Conservation (phyloP, 2,797 vertebrate genomes). For the Parotocinclus haroldoi region DNA sequence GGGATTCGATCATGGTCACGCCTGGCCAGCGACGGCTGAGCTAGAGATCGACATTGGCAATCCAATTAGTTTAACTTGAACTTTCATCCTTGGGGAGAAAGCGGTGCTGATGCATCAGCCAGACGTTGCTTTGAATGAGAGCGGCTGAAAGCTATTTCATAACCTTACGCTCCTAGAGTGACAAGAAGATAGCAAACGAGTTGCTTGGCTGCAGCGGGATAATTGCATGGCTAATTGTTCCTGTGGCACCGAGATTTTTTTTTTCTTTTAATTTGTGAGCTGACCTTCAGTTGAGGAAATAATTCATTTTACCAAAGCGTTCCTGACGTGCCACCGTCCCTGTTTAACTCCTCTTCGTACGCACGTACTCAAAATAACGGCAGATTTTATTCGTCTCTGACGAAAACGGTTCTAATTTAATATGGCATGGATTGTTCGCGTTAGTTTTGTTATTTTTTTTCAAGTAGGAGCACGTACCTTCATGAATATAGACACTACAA, state of each 20-base stretch:
- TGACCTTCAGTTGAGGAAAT: slow-evolving; percentile 26
- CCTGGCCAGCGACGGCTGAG: slow-evolving; percentile 2
- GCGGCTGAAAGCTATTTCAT: slow-evolving; percentile 37
- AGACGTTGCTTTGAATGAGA: slow-evolving; percentile 35
- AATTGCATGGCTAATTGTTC: slow-evolving; percentile 63
- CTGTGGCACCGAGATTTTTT: slow-evolving; percentile 37
- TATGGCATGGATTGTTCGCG: no score
- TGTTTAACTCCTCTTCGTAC: not conserved
- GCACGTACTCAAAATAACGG: not conserved
- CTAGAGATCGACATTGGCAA: slow-evolving; percentile 34
- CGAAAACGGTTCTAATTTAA: no score
- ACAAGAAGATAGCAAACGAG: slow-evolving; percentile 44
- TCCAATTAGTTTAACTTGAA: slow-evolving; percentile 60
- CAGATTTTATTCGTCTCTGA: no score
- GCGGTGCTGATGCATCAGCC: slow-evolving; percentile 17
- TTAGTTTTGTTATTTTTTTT: not conserved
- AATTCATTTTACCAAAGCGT: slow-evolving; percentile 31
- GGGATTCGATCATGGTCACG: not conserved
- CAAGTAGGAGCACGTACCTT: slow-evolving; percentile 76
- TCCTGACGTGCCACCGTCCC: slow-evolving; percentile 14
- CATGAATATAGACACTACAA: slow-evolving; percentile 99
- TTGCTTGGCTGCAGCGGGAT: slow-evolving; percentile 43
- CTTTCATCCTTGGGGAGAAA: slow-evolving; percentile 35
- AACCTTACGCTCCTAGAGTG: slow-evolving; percentile 34
- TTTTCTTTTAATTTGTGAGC: slow-evolving; percentile 14